phyloP scores from a whole-genome alignment of 2,113 vertebrate species.

The Phaethon lepturus region DNA sequence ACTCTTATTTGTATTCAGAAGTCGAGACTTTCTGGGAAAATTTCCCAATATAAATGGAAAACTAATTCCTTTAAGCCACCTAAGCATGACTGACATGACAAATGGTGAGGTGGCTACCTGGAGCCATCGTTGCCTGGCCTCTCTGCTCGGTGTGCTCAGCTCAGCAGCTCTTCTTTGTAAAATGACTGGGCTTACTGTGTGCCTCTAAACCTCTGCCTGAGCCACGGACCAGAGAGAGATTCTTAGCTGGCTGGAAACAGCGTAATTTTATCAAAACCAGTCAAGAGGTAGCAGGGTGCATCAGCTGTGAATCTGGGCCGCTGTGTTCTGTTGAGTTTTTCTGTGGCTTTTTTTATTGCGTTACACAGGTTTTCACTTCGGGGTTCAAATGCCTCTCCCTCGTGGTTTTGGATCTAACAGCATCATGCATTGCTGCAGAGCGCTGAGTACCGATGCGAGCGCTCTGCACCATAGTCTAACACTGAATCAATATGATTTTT shows the following conservation, averaged over 20 bases:
- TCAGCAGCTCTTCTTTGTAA: not conserved
- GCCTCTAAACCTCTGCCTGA: not conserved
- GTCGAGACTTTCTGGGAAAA: not conserved
- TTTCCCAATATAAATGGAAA: not conserved
- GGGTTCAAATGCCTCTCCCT: not conserved
- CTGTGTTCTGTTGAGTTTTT: not conserved
- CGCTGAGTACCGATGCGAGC: fast-evolving
- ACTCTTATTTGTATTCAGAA: not conserved
- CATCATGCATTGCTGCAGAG: not conserved
- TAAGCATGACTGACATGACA: not conserved
- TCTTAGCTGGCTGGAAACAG: not conserved
- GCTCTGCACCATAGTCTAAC: not conserved
- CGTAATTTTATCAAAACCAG: not conserved
- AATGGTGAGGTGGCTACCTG: not conserved
- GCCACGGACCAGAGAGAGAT: not conserved
- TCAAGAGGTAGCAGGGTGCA: not conserved
- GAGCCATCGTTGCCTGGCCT: not conserved
- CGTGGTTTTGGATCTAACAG: not conserved
- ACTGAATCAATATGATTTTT: not conserved
- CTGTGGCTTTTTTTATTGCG: not conserved
- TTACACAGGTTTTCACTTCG: not conserved
- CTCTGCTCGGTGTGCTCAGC: not conserved
- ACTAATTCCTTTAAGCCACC: not conserved
- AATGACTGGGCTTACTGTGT: not conserved
- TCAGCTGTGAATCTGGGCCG: not conserved